Base-by-base conservation (phyloP, 1,140 invertebrate species). In the Druon quercuslanigerum region DNA sequence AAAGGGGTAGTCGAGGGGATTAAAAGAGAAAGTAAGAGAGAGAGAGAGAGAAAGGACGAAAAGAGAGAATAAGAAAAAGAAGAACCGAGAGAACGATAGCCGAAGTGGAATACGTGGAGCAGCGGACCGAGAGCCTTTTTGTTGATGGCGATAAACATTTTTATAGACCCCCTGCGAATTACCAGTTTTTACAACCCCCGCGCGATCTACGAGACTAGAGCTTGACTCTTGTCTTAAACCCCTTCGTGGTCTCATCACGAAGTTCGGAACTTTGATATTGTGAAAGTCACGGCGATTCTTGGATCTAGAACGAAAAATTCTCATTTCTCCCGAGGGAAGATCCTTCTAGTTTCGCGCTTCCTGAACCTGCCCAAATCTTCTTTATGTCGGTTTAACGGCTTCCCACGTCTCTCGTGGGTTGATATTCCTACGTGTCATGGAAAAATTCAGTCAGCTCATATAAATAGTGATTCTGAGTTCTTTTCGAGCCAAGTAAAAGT, bases 71-170 rank as follows among this genome's bases (percentile, higher is more conserved):
- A 9, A 11, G 40, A 72, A 72, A 81, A 78, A 72, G 75, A 57
- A 84, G 78, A 82, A 76, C 77, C 74, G 51, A 73, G 78, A 77
- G 80, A 82, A 82, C 79, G 79, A 75, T 77, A 80, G 51, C 74
- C 54, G 57, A 78, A 80, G 76, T 80, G 75, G 60, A 80, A 78
- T 80, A 82, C 78, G 80, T 78, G 77, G 79, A 77, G 76, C 83
- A 78, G 75, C 71, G 78, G 76, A 74, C 81, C 82, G 79, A 84
- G 79, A 80, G 86, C 81, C 86, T 86, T 88, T 90, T 91, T 90
- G 89, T 89, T 88, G 86, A 87, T 81, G 83, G 79, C 82, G 87
- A 90, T 90, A 89, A 88, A 90, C 87, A 90, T 87, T 90, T 90
- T 90, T 90, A 90, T 90, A 81, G 85, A 86, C 83, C 86, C 84